Evolutionary conservation across 2,888 invertebrate genomes (phyloP).

Genomic region (Drosophila mulleri): DNA sequence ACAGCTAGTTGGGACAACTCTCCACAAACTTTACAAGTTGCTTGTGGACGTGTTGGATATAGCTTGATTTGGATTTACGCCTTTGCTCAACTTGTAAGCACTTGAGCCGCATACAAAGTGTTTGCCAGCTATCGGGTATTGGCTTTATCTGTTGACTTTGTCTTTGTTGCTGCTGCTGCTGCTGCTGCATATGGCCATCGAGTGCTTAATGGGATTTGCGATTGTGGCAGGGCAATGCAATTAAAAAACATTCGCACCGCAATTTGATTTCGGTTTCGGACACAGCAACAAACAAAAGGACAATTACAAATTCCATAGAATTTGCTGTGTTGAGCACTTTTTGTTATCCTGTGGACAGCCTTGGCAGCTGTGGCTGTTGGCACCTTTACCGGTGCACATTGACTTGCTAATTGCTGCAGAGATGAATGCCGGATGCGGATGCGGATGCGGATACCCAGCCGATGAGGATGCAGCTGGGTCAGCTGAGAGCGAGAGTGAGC

Average conservation of each 20-base stretch:
- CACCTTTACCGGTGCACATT: slow-evolving; percentile 51
- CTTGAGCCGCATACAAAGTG: background rate
- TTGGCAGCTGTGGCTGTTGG: slow-evolving; percentile 29
- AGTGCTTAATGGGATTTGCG: slow-evolving; percentile 1
- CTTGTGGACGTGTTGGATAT: background rate
- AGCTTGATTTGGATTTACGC: slow-evolving; percentile 4
- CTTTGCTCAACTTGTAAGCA: background rate
- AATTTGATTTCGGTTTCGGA: slow-evolving; percentile 33
- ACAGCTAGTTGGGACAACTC: background rate
- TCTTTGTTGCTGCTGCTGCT: background rate
- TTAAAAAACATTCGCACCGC: slow-evolving; percentile 31
- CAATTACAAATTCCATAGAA: slow-evolving; percentile 17
- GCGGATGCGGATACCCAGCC: background rate
- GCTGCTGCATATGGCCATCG: background rate
- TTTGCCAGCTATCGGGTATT: slow-evolving; percentile 1
- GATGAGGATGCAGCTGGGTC: background rate
- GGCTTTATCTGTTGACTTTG: slow-evolving; percentile 2
- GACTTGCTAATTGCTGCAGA: slow-evolving; percentile 53
- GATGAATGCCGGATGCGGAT: background rate
- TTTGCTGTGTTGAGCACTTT: slow-evolving; percentile 10
- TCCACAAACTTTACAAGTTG: background rate
- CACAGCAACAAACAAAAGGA: slow-evolving; percentile 5
- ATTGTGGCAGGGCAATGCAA: slow-evolving; percentile 34
- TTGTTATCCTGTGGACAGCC: slow-evolving; percentile 7
- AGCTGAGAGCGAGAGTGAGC: slow-evolving; percentile 26